These are phyloP conservation scores for Dinomys branickii DNA, from an alignment of 2,113 vertebrate species.

Conservation along the genomic window DNA sequence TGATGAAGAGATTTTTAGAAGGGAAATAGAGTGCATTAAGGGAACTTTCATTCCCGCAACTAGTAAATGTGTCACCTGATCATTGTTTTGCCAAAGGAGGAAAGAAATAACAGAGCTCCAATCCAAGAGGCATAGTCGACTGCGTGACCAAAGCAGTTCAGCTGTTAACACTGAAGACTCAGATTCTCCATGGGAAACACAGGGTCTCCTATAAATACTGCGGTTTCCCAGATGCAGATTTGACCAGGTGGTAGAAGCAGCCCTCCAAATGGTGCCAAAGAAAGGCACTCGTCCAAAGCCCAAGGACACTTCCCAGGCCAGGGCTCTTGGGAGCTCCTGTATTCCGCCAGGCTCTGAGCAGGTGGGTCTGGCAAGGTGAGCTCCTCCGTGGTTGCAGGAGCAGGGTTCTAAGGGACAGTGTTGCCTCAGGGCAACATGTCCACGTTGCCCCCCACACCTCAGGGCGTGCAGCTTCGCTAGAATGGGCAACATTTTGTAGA, in stretches of 20 bases:
- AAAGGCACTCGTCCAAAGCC: not conserved
- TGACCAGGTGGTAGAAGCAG: not conserved
- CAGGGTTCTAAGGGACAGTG: not conserved
- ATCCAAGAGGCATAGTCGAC: not conserved
- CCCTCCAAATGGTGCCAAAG: not conserved
- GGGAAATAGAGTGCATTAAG: not conserved
- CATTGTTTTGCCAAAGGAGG: rapidly evolving
- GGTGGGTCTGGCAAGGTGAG: not conserved
- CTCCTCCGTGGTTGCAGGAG: not conserved
- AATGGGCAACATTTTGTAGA: not conserved
- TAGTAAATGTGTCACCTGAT: not conserved
- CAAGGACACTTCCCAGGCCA: not conserved
- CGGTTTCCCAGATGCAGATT: not conserved
- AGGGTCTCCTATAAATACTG: not conserved
- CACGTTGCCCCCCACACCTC: too few species aligned
- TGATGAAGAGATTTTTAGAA: not conserved
- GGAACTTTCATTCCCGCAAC: not conserved
- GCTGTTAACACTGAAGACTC: not conserved
- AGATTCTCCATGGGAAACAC: not conserved
- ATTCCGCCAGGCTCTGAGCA: not conserved
- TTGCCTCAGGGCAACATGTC: not conserved
- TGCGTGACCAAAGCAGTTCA: not conserved
- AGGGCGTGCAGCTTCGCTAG: not conserved
- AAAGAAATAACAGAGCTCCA: not conserved
- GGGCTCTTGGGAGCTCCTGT: not conserved